Conservation (phyloP, 2,113 vertebrate genomes). For the Lasiurus cinereus region DNA sequence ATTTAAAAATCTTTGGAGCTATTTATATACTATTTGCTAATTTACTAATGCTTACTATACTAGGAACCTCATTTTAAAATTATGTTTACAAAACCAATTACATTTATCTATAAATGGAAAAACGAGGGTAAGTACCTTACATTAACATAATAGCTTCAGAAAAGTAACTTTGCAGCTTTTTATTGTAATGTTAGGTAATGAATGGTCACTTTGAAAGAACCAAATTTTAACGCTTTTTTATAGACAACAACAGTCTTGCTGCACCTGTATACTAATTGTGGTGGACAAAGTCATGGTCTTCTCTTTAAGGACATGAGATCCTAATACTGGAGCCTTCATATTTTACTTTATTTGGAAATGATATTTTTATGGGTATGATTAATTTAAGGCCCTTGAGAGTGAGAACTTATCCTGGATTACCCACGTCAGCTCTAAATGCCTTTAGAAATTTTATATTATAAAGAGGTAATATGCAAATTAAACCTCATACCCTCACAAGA, state of each 20-base stretch:
- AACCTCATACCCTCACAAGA: too few relatives aligned
- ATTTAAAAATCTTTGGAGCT: background rate
- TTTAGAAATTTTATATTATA: too few relatives aligned
- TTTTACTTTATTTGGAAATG: constrained; percentile 17
- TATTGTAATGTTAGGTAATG: constrained; percentile 42
- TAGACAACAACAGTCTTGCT: background rate
- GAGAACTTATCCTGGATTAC: background rate
- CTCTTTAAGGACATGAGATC: background rate
- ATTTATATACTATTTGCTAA: constrained; percentile 40
- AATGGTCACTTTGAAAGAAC: constrained; percentile 37
- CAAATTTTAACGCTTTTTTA: constrained; percentile 26
- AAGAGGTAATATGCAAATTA: too few relatives aligned
- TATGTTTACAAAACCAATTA: constrained; percentile 59
- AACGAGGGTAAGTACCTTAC: constrained; percentile 24
- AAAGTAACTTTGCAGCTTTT: constrained; percentile 57
- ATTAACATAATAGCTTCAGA: constrained; percentile 48
- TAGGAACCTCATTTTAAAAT: constrained; percentile 5
- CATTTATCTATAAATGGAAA: constrained; percentile 56
- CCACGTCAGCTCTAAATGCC: background rate
- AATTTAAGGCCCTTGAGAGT: constrained; percentile 4
- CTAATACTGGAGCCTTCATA: background rate
- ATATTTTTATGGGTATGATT: background rate
- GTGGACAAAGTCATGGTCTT: background rate
- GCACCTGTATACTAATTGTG: background rate
- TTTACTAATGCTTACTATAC: constrained; percentile 21